Percentiles rank a stretch among this genome's conserved stretches.
Evolutionary conservation across 2,888 invertebrate species (phyloP).

Genomic region (Mamestra brassicae): DNA sequence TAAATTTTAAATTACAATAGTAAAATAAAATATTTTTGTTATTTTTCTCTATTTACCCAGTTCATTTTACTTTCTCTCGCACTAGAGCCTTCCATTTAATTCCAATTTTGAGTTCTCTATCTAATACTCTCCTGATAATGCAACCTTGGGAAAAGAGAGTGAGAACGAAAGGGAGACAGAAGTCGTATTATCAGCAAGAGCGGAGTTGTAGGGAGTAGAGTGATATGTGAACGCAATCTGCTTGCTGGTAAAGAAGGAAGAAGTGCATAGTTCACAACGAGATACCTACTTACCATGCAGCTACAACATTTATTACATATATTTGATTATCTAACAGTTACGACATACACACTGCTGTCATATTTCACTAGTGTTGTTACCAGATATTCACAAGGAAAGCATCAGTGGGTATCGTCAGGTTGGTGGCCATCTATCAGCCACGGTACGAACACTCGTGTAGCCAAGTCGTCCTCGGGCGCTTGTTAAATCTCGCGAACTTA

Average conservation of each 20-base stretch:
- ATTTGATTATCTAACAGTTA: slow-evolving; percentile 72
- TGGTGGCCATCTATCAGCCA: background rate
- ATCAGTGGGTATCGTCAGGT: background rate
- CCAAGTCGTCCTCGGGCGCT: slow-evolving; percentile 4
- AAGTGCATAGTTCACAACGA: slow-evolving; percentile 77
- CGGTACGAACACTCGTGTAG: background rate
- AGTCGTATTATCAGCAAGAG: slow-evolving; percentile 67
- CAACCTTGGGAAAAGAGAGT: slow-evolving; percentile 48
- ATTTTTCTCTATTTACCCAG: slow-evolving; percentile 67
- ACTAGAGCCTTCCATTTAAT: slow-evolving; percentile 65
- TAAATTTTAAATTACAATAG: slow-evolving; percentile 78
- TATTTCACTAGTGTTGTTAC: slow-evolving; percentile 40
- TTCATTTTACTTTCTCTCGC: slow-evolving; percentile 65
- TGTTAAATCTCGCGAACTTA: slow-evolving; percentile 29
- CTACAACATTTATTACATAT: slow-evolving; percentile 85
- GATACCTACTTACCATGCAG: slow-evolving; percentile 78
- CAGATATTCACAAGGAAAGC: background rate
- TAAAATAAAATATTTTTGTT: slow-evolving; percentile 74
- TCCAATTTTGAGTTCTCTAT: slow-evolving; percentile 66
- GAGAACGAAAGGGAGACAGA: slow-evolving; percentile 30
- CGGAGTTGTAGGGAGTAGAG: slow-evolving; percentile 36
- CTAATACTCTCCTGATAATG: slow-evolving; percentile 64
- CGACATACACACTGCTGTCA: slow-evolving; percentile 53
- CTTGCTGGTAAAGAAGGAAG: slow-evolving; percentile 62
- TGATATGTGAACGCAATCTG: slow-evolving; percentile 63